A percentile compares a stretch with the other conserved stretches of the same genome.
phyloP scores from a whole-genome alignment of 2,888 invertebrate genomes.

The Megamerina dolium region DNA sequence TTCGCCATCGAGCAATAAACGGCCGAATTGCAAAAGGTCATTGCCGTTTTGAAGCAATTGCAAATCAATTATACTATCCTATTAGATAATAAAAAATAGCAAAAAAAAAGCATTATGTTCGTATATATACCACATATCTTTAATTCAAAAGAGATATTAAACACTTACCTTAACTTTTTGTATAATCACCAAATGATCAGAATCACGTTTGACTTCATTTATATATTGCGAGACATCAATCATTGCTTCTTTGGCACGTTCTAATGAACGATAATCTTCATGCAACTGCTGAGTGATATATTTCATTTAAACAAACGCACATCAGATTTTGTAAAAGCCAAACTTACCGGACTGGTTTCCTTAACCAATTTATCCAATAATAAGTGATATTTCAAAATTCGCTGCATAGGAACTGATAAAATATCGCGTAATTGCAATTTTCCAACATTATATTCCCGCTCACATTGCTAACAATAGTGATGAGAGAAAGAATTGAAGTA shows the following conservation, averaged over 20 bases:
- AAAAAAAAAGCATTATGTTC: not conserved
- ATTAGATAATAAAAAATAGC: constrained; percentile 16
- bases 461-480: constrained; percentile 67
- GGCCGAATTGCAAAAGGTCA: constrained; percentile 82
- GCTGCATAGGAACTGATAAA: constrained; percentile 95
- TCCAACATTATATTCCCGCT: constrained; percentile 89
- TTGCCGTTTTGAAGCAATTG: constrained; percentile 68
- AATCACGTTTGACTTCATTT: constrained; percentile 96
- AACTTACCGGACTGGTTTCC: constrained; percentile 71
- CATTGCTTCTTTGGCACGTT: constrained; percentile 90
- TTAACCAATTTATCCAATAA: constrained; percentile 83
- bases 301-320: not conserved
- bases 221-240: constrained; percentile 94
- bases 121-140: not conserved
- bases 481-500: not conserved
- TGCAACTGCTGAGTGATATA: constrained; percentile 56
- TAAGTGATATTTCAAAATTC: constrained; percentile 95
- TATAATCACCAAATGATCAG: constrained; percentile 85
- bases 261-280: constrained; percentile 76
- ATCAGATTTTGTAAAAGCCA: not conserved
- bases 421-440: constrained; percentile 93
- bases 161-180: constrained; percentile 73
- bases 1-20: constrained; percentile 89
- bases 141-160: not conserved
- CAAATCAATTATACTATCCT: constrained; percentile 78